phyloP scores from a whole-genome alignment of 1,140 invertebrate species.

The Temnothorax curvispinosus region DNA sequence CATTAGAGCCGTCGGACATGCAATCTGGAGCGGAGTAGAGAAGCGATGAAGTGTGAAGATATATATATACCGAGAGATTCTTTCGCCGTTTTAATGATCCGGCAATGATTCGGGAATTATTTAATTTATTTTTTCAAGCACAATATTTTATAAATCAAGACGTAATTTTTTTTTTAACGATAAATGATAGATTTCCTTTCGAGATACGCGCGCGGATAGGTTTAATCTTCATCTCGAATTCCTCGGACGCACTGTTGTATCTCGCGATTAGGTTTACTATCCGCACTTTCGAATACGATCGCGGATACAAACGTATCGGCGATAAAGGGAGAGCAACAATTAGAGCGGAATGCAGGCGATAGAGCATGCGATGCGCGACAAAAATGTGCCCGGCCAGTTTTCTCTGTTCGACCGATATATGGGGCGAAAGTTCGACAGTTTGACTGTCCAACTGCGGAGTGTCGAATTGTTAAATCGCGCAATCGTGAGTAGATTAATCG shows the following conservation, averaged over 20 bases:
- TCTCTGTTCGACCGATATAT: constrained; percentile 17
- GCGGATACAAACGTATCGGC: background rate
- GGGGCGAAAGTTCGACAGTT: constrained; percentile 31
- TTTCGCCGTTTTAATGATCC: background rate
- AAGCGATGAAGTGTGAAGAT: background rate
- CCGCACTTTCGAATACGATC: constrained; percentile 5
- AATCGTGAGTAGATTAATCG: constrained; percentile 2
- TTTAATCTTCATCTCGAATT: background rate
- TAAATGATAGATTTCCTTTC: background rate
- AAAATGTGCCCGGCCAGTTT: constrained; percentile 10
- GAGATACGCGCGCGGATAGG: background rate
- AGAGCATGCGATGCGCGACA: constrained; percentile 21
- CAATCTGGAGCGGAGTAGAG: background rate
- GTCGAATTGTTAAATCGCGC: background rate
- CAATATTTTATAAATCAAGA: background rate
- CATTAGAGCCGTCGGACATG: background rate
- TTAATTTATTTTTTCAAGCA: background rate
- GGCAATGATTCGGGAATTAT: background rate
- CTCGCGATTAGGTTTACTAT: background rate
- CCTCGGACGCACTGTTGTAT: background rate
- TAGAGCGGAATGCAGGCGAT: constrained; percentile 49
- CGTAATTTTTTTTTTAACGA: background rate
- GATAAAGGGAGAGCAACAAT: constrained; percentile 29
- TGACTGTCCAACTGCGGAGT: background rate
- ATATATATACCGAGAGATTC: background rate